Evolutionary conservation across 2,797 vertebrate genomes (phyloP), one percentile per base, ranked within the genome.

Genomic region (Dendrocincla tyrannina): DNA sequence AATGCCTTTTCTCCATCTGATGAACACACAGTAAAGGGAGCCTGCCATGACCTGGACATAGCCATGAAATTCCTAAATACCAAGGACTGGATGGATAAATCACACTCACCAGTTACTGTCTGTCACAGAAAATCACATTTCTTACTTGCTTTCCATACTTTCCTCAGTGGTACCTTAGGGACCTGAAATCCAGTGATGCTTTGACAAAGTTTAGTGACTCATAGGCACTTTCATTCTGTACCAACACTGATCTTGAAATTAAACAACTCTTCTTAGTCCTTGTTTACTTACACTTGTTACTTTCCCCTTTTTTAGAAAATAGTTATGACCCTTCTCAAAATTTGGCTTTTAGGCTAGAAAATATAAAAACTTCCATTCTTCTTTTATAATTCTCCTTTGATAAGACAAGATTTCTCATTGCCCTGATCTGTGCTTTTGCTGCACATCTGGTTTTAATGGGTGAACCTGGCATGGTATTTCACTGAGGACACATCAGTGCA

Each of bases 351-450:
- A 78, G 10, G 44, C 14, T 32, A 49, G 9, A 32, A 67, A 70
- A 63, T 11, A 47, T 1, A 18, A 72, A 80, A 49, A 1, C 0
- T 7, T 55, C 7, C 9, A 6, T 1, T 68, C 3, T 67, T 66
- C 13, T 17, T 35, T 11, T n/a, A 17, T 5, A 58, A 25, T 22
- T 32, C 33, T 30, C 17, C 28, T 32, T 11, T 17, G 30, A 9
- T 19, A 25, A 47, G 47, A 19, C 12, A 59, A 59, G 12, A 50
- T 63, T 78, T 76, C 53, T 72, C 7, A 32, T 74, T 77, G 5
- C 17, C n/a, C 35, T 83, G 11, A 3, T 42, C 41, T 53, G 66
- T 11, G 4, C 27, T 74, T 84, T 77, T 13, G 41, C 75, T 49
- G 3, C 15, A 24, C 8, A 41, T 49, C 15, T 49, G 49, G 27